Base-by-base conservation (phyloP, 1,140 invertebrate species). In the Brachionus asplanchnoidis region DNA sequence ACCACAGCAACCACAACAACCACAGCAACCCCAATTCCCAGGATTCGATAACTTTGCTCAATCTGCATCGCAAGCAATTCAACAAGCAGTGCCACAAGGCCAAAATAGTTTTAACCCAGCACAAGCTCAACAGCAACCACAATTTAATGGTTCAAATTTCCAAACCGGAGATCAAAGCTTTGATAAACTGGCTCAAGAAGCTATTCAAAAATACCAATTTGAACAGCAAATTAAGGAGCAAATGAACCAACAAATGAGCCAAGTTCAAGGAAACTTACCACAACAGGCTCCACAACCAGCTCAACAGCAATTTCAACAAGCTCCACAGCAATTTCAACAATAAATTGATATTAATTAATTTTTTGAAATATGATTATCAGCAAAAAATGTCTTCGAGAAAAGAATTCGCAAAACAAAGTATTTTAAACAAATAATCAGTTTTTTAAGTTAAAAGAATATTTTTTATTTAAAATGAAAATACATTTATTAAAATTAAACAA, bases 11-110 rank as follows among this genome's bases (percentile, higher is more conserved):
- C 26, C 23, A 36, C 66, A 70, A 28, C 66, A 70, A 28, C 66
- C 66, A 28, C 66, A 70, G 40, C 68, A 73, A 20, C 68, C 28
- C 12, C 28, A 73, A 40, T 73, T 73, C 36, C 68, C 68, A 73
- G 68, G 68, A 20, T 73, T 73, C 17, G 68, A 73, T 20, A 73
- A 73, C 36, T 73, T 73, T 42, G 28, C 68, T 73, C 68, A 73
- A 73, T 36, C 68, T 20, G 68, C 68, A 20, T 36, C 36, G 8
- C 68, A 73, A 44, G 68, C 68, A 9, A 68, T 68, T 68, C 26
- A 32, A 32, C 66, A 68, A 60, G 20, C 17, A n/a, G 53, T 26
- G 8, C 53, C 53, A 60, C 53, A 60, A 60, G 53, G 53, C 9
- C 53, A 60, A 60, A 60, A 60, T n/a, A 60, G n/a, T 9, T 60